These are phyloP conservation scores for Cyprinodon diabolis DNA, from an alignment of 2,797 vertebrate genomes.

Conservation along the genomic window DNA sequence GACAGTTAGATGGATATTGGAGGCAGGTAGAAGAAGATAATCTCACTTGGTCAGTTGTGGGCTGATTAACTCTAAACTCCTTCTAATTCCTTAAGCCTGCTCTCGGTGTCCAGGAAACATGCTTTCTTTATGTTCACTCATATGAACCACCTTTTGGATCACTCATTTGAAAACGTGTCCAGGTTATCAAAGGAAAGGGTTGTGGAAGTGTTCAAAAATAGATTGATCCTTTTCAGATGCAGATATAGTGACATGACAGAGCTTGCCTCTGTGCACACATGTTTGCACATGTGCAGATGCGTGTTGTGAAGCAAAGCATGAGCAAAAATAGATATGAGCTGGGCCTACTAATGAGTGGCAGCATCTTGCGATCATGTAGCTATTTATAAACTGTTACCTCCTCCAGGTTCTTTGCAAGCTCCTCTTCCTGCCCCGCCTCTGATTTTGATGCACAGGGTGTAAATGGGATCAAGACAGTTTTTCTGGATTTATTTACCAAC, in stretches of 20 bases:
- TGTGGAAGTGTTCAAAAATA: not conserved
- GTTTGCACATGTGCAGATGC: conserved; percentile 29
- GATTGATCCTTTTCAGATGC: not conserved
- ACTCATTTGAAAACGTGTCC: not conserved
- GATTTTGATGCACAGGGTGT: conserved; percentile 18
- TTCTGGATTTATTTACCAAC: not conserved
- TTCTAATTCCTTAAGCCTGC: conserved; percentile 78
- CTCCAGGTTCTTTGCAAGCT: conserved; percentile 48
- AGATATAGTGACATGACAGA: not conserved
- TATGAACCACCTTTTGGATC: conserved; percentile 23
- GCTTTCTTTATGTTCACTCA: conserved; percentile 58
- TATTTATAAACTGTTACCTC: conserved; percentile 70
- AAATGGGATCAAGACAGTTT: conserved; percentile 4
- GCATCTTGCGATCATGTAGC: conserved; percentile 62
- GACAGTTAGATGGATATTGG: conserved; percentile 50
- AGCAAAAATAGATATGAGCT: conserved; percentile 68
- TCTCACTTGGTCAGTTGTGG: conserved; percentile 74
- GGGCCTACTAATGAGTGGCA: conserved; percentile 70
- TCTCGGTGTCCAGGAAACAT: conserved; percentile 68
- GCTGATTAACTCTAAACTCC: conserved; percentile 81
- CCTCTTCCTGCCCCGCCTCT: conserved; percentile 39
- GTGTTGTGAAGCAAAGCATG: conserved; percentile 31
- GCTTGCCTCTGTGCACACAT: conserved; percentile 7
- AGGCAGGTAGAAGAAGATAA: conserved; percentile 74
- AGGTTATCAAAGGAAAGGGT: not conserved